These are phyloP conservation scores for human DNA, from an alignment of 2,113 vertebrate genomes.

Conservation along the genomic window DNA sequence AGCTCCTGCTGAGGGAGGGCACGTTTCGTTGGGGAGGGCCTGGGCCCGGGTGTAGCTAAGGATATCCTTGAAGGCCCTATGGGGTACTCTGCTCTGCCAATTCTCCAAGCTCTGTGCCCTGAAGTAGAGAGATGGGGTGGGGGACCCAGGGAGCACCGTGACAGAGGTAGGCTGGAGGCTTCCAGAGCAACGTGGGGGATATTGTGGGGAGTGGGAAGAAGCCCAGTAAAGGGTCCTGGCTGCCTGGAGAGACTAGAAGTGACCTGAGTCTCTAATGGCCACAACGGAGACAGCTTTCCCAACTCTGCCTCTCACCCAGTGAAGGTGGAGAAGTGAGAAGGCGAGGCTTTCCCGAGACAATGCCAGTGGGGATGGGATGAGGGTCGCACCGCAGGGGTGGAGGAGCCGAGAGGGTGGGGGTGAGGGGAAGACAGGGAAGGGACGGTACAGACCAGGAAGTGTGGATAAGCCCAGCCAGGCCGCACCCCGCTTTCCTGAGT, in stretches of 20 bases:
- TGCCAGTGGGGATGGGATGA: rapidly evolving
- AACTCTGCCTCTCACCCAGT: not conserved
- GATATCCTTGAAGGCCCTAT: not conserved
- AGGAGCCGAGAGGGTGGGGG: not conserved
- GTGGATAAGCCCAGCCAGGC: not conserved
- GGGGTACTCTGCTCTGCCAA: not conserved
- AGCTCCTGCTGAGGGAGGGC: not conserved
- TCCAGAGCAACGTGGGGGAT: not conserved
- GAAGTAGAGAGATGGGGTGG: not conserved
- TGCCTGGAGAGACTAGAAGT: not conserved
- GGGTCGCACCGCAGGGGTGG: rapidly evolving
- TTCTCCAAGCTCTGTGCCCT: not conserved
- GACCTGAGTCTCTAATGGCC: not conserved
- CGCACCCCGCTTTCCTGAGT: rapidly evolving
- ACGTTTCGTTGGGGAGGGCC: not conserved
- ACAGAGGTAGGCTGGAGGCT: not conserved
- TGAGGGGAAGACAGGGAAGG: rapidly evolving
- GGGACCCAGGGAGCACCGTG: not conserved
- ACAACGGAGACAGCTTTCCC: not conserved
- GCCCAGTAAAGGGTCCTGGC: not conserved
- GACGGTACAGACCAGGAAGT: not conserved
- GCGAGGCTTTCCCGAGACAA: not conserved
- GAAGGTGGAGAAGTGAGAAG: not conserved
- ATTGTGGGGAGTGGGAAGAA: not conserved
- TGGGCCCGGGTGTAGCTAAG: not conserved